Percentiles rank a stretch among this genome's conserved stretches.
Conservation (phyloP, 2,888 invertebrate species). For the Rhagonycha fulva region DNA sequence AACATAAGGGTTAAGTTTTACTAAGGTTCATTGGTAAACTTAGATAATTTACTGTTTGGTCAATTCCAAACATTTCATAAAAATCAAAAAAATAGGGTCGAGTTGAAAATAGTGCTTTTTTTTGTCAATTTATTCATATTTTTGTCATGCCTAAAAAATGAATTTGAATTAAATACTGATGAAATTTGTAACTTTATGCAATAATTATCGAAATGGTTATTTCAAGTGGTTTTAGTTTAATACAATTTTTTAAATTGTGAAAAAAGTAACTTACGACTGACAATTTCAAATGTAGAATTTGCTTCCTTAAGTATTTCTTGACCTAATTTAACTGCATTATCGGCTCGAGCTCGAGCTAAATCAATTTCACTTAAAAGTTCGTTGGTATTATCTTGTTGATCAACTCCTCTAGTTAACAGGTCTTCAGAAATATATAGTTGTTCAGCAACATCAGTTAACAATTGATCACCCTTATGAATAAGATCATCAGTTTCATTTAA, state of each 20-base stretch:
- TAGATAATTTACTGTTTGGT: too few species aligned
- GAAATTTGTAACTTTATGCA: too few species aligned
- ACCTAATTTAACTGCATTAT: conserved; percentile 82
- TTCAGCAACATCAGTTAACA: conserved; percentile 66
- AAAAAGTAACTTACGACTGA: conserved; percentile 60
- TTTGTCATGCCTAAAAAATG: too few species aligned
- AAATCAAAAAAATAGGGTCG: too few species aligned
- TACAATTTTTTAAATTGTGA: not conserved
- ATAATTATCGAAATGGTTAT: too few species aligned
- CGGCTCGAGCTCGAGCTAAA: conserved; percentile 74
- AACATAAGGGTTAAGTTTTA: too few species aligned
- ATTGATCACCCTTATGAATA: conserved; percentile 60
- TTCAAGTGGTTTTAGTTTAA: too few species aligned
- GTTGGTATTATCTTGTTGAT: conserved; percentile 78
- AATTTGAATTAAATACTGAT: too few species aligned
- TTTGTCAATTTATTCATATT: too few species aligned
- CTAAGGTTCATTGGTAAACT: too few species aligned
- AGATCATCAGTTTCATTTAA: conserved; percentile 59
- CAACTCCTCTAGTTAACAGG: conserved; percentile 65
- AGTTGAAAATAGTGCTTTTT: too few species aligned
- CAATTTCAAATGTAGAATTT: conserved; percentile 75
- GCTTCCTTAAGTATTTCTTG: conserved; percentile 82
- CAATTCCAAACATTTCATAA: too few species aligned
- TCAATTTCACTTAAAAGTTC: conserved; percentile 81
- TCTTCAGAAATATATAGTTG: conserved; percentile 69